Conservation (phyloP, 1,140 invertebrate genomes). For the Drosophila novamexicana region DNA sequence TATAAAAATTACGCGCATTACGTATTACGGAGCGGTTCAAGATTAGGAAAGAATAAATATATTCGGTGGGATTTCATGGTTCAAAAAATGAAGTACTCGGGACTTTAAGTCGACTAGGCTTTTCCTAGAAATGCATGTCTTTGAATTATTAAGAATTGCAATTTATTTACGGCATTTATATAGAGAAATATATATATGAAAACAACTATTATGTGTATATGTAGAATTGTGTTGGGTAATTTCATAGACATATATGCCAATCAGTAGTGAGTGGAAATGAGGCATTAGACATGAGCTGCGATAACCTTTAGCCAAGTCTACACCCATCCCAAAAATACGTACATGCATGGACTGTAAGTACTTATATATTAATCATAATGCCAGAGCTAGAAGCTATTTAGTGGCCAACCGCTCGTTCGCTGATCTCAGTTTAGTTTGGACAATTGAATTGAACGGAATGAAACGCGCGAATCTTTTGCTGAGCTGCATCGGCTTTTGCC, state of each 20-base stretch:
- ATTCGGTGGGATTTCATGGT: too few species aligned
- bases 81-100: too few species aligned
- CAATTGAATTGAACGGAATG: slow-evolving; percentile 33
- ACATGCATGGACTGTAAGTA: neutral
- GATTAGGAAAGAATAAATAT: too few species aligned
- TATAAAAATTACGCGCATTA: too few species aligned
- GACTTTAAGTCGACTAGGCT: too few species aligned
- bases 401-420: neutral
- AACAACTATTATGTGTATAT: neutral
- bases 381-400: slow-evolving; percentile 8
- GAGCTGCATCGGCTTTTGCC: slow-evolving; percentile 36
- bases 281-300: neutral
- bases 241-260: neutral
- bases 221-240: neutral
- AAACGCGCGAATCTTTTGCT: slow-evolving; percentile 28
- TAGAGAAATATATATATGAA: neutral
- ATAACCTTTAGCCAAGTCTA: slow-evolving; percentile 26
- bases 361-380: neutral
- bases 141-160: too few species aligned
- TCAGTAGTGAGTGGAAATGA: neutral
- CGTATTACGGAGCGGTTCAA: too few species aligned
- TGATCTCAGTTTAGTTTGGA: slow-evolving; percentile 46
- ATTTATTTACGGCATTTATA: neutral
- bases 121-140: too few species aligned
- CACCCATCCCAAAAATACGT: neutral